Base-by-base conservation (phyloP, 2,113 vertebrate species). In the Cyprinodon tularosa region DNA sequence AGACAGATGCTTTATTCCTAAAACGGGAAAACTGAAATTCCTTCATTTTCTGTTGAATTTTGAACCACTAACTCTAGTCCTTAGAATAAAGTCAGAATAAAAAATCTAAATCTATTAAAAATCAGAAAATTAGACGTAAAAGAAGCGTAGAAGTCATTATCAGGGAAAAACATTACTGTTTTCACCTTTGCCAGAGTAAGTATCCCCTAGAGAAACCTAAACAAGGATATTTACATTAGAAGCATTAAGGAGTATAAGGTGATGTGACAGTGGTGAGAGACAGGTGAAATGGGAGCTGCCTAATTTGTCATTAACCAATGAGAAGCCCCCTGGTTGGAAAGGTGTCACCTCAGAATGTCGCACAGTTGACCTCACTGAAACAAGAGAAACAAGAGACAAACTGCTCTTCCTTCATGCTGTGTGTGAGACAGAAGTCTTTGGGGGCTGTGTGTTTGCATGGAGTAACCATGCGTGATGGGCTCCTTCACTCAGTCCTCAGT, bases 281-380 rank as follows among this genome's bases (percentile, higher is more conserved):
- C 71, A 76, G 69, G 83, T 89, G 88, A 89, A 90, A 89, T 47
- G 74, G 71, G 85, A 90, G 78, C 82, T 84, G 77, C 57, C 74
- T 68, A 78, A 88, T 82, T 84, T 90, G 84, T 87, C 81, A 80
- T 84, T 85, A 89, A 79, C 77, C 29, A 67, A 64, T 84, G 79
- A 84, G 80, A 81, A 81, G 67, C 79, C 62, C 79, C 20, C 69
- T 48, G 39, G 29, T 67, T 82, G 7, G 12, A 90, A 78, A 92
- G 91, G 90, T 89, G 91, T 91, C 82, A 91, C 84, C 76, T 81
- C 80, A 50, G 81, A 88, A 84, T 89, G 89, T 93, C 93, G 90
- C 85, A 88, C 78, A 89, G 88, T 80, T 93, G 91, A 94, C 92
- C 90, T 91, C 77, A 60, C 79, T 82, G 85, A 92, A 93, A 93